Base-by-base conservation (phyloP, 2,888 invertebrate species). In the Drosophila paranaensis region DNA sequence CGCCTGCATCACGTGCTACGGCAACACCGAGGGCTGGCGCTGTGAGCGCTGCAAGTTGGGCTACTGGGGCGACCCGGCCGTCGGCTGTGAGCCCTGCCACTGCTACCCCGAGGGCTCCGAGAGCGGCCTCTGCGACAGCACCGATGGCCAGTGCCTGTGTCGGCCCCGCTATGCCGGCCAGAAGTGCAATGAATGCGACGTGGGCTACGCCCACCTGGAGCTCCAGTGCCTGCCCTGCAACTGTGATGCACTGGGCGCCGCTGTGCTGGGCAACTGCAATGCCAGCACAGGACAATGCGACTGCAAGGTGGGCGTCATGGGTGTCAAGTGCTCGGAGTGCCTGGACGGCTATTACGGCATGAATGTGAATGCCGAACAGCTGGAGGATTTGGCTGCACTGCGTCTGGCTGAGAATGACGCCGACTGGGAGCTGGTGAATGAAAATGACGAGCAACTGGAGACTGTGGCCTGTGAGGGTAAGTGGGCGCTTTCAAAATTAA, bases 211-310 rank as follows among this genome's bases (percentile, higher is more conserved):
- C 85, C 95, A 97, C 85, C 94, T 97, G 45, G 95, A 96, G 8
- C 95, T 95, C 6, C 96, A 96, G 35, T 99, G 98, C 91, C 94
- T 95, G 2, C 93, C 95, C 40, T 99, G 98, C 92, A 94, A 95
- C 62, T 99, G 99, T 91, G 95, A 96, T 77, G 78, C 92, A 0
- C 91, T 94, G 67, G 97, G 97, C 27, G 95, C 98, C 0, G 90
- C 93, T 40, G 94, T 94, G 62, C 60, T 88, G 6, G 82, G 90
- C 42, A 92, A 93, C n/a, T 99, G 99, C 93, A 96, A 97, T 92
- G 93, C 95, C 0, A 93, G 93, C 50, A 95, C 95, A n/a, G 98
- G 98, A 10, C 95, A 95, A 72, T 98, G 98, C 93, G 93, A 94
- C 43, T 98, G 97, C 93, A 95, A 95, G 46, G 92, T 94, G 0